These are phyloP conservation scores for Delphinapterus leucas DNA, from an alignment of 2,113 vertebrate genomes.

Conservation along the genomic window DNA sequence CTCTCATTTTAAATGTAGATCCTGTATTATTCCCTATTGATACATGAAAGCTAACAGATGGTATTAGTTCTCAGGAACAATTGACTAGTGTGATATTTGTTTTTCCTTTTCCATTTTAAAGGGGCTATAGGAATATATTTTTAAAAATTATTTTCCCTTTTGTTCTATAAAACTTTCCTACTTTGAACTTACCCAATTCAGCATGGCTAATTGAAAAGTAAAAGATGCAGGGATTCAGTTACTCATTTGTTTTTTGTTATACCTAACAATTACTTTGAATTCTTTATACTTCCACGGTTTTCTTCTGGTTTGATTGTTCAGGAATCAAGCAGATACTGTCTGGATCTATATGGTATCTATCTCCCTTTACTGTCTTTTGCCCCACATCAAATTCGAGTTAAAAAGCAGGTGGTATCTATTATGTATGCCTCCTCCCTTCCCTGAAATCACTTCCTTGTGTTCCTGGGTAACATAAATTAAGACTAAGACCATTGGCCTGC, in stretches of 20 bases:
- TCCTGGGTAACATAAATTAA: not conserved
- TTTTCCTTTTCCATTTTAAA: conserved; percentile 44
- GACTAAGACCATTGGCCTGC: not conserved
- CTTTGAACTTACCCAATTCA: not conserved
- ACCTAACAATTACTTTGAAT: not conserved
- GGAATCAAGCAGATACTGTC: not conserved
- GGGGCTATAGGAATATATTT: not conserved
- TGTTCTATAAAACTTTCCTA: not conserved
- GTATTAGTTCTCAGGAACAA: not conserved
- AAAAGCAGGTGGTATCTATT: not conserved
- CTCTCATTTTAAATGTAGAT: not conserved
- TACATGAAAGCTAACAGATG: not conserved
- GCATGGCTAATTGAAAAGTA: not conserved
- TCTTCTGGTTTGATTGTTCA: not conserved
- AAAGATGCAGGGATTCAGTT: not conserved
- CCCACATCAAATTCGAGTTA: not conserved
- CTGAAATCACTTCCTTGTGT: not conserved
- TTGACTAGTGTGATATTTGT: not conserved
- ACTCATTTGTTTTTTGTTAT: not conserved
- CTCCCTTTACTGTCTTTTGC: not conserved
- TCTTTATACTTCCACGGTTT: not conserved
- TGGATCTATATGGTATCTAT: not conserved
- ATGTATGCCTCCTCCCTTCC: not conserved
- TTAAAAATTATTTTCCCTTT: not conserved
- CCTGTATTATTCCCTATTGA: not conserved